Evolutionary conservation across 1,140 invertebrate species (phyloP), one percentile per base, ranked within the genome.

Genomic region (Papilio xuthus): DNA sequence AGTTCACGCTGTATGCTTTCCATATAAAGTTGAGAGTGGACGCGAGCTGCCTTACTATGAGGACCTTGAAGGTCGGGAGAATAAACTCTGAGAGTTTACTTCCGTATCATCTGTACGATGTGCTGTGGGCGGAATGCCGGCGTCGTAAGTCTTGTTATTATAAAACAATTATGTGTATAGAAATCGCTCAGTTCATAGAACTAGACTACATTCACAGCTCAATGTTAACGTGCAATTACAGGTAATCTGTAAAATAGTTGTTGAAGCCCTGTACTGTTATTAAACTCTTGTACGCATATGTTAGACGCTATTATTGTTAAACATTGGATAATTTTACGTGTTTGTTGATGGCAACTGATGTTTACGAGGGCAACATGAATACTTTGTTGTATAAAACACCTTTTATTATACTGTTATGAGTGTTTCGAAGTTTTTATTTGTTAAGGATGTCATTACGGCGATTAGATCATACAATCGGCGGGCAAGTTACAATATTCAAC

Each of bases 21-120:
- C 32, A 70, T 70, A 70, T 10, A 9, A 6, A 20, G 69, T 9
- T n/a, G 32, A 18, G 32, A 18, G 26, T 32, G 67, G 67, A 37
- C 67, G 67, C 32, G 26, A 20, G 28, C 32, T 23, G 69, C 18
- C 37, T 70, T 9, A 41, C 4, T 41, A 70, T 70, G 18, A 13
- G 69, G 69, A 70, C 69, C 69, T 70, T 70, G 32, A 13, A 70
- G 18, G 69, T 12, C 69, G 37, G 18, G 32, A 41, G 69, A 70
- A 70, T 70, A 70, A 42, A 42, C 69, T 42, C 26, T 2, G 12
- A 63, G 26, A 28, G 26, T 63, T 63, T 67, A 67, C 26, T 67
- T 67, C 60, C 60, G 60, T 28, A 12, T 32, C 60, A 67, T 67
- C 60, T 23, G n/a, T 20, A 18, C n/a, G 20, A 18, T 28, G 60